Conservation (phyloP, 2,888 invertebrate genomes). For the Chelonus formosanus region DNA sequence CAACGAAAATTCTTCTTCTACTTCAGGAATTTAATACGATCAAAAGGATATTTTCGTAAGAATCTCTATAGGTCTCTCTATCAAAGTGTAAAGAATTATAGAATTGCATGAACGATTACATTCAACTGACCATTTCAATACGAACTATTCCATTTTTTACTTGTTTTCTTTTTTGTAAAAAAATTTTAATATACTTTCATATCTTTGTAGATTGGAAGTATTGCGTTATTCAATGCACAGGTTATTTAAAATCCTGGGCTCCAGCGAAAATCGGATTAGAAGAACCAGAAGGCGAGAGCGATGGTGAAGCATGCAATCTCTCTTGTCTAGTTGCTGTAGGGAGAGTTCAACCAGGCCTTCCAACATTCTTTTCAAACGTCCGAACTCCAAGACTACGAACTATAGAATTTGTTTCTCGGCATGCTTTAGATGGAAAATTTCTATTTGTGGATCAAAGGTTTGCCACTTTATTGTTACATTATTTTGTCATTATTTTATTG, state of each 20-base stretch:
- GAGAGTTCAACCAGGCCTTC: conserved; percentile 71
- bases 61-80: neutral
- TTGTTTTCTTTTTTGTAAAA: neutral
- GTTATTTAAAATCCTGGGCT: conserved; percentile 92
- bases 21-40: too few species aligned
- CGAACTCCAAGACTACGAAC: conserved; percentile 68
- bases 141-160: too few species aligned
- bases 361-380: conserved; percentile 47
- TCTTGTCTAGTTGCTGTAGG: conserved; percentile 92
- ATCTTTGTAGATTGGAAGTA: conserved; percentile 77
- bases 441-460: conserved; percentile 92
- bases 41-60: neutral
- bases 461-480: conserved; percentile 37
- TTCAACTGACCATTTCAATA: too few species aligned
- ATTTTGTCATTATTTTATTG: conserved; percentile 8
- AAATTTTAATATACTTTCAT: neutral
- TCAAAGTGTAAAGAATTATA: neutral
- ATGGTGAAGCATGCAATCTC: conserved; percentile 73
- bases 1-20: neutral
- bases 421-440: conserved; percentile 91
- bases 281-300: conserved; percentile 72
- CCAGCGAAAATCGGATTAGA: conserved; percentile 79
- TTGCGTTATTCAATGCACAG: conserved; percentile 90
- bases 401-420: conserved; percentile 83
- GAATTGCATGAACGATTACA: too few species aligned